Base-by-base conservation (phyloP, 2,888 invertebrate genomes). In the Trissoscelio sp. region DNA sequence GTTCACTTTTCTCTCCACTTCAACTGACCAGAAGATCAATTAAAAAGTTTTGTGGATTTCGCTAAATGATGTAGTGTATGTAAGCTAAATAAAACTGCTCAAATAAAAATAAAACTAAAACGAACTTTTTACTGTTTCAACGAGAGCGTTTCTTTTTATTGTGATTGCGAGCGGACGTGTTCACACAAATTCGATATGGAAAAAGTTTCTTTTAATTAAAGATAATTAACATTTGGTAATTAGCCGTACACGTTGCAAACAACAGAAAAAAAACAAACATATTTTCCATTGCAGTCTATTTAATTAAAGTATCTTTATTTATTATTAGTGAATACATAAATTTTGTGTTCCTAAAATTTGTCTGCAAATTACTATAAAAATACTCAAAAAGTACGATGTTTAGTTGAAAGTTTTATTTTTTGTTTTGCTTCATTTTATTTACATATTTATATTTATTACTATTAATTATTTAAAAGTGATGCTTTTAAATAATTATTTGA, bases 201-300 rank as follows among this genome's bases (percentile, higher is more conserved):
- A 46, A 62, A 62, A 24, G 46, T 46, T 62, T 46, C 34, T 20
- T 46, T 62, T 62, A 62, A 62, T 62, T 62, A 46, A 62, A 46
- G 39, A 62, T 22, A 64, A 48, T 64, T 64, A 48, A 48, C 48
- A 48, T 48, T 64, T n/a, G 20, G 31, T 31, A 62, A 60, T 60
- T 60, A 28, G 60, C 42, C 24, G 7, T 14, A 20, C 24, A 24
- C 24, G 14, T 55, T 34, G 34, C 16, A 12, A 42, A 1, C 14
- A 11, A 28, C 11, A 51, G 24, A 51, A 12, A 24, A 24, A 24
- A 5, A 24, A 24, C 3, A 24, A 24, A 24, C 6, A 24, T 3
- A 24, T 4, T 24, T 24, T 24, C 24, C 24, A 5, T 24, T 24
- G n/a, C n/a, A n/a, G n/a, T n/a, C n/a, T n/a, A n/a, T n/a, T n/a